Conservation (phyloP, 2,888 invertebrate genomes). For the Dorcus parallelipipedus region DNA sequence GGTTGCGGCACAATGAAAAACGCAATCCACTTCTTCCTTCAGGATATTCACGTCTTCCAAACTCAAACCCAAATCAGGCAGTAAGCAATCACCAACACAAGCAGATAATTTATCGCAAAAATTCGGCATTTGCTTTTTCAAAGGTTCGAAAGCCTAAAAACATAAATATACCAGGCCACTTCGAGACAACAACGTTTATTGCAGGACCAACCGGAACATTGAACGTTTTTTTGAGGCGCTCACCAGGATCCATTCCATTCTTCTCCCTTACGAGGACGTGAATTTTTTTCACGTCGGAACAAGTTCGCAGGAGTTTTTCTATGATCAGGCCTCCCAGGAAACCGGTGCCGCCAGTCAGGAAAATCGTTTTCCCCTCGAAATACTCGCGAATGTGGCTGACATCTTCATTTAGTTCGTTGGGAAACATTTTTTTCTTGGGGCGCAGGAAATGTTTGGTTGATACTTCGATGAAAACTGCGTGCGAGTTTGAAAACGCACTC, state of each 20-base stretch:
- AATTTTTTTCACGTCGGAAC: slow-evolving; percentile 40
- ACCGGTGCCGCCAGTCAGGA: slow-evolving; percentile 75
- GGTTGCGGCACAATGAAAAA: slow-evolving; percentile 75
- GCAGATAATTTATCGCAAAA: slow-evolving; percentile 56
- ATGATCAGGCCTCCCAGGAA: slow-evolving; percentile 37
- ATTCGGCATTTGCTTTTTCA: slow-evolving; percentile 52
- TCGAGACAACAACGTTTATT: too few relatives aligned
- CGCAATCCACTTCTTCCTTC: slow-evolving; percentile 56
- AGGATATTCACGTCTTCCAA: slow-evolving; percentile 51
- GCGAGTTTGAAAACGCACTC: too few relatives aligned
- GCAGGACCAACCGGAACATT: slow-evolving; percentile 31
- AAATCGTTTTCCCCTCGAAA: slow-evolving; percentile 56
- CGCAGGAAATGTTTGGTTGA: too few relatives aligned
- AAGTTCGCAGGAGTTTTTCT: slow-evolving; percentile 40
- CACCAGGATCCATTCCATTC: slow-evolving; percentile 34
- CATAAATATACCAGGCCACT: too few relatives aligned
- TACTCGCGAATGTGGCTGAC: slow-evolving; percentile 49
- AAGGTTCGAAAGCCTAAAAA: slow-evolving; percentile 52
- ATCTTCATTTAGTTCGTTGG: background rate
- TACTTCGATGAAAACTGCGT: too few relatives aligned
- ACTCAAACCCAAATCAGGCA: slow-evolving; percentile 54
- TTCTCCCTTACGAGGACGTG: slow-evolving; percentile 39
- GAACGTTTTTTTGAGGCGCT: slow-evolving; percentile 52
- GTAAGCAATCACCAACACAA: slow-evolving; percentile 54
- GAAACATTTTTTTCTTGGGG: too few relatives aligned